phyloP scores from a whole-genome alignment of 2,888 invertebrate species.

The Tenodera sinensis region DNA sequence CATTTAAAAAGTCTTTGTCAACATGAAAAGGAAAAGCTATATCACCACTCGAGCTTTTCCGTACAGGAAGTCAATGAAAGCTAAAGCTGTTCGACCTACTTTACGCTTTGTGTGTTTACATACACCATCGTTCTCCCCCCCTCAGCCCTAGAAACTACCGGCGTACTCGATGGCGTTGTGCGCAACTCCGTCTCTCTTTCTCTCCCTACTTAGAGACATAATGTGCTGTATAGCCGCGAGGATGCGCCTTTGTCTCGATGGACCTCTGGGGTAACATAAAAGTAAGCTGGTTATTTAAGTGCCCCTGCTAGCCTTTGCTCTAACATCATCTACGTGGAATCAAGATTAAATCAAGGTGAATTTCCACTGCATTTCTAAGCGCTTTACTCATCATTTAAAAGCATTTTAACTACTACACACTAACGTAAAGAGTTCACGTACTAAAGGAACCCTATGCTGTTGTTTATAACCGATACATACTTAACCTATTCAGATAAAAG shows the following conservation, averaged over 20 bases:
- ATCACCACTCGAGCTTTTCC: background rate
- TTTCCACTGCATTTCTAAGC: background rate
- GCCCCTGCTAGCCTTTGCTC: background rate
- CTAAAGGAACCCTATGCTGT: no score
- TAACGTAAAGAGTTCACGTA: no score
- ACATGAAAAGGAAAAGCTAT: background rate
- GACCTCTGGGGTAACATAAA: background rate
- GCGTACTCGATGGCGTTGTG: background rate
- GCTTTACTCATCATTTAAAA: no score
- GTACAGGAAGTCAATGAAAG: background rate
- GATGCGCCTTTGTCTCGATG: background rate
- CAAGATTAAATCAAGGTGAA: background rate
- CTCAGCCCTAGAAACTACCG: background rate
- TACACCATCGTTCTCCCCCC: background rate
- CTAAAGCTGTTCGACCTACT: background rate
- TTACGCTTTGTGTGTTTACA: background rate
- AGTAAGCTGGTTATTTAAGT: background rate
- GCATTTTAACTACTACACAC: no score
- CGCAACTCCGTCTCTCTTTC: background rate
- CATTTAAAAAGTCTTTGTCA: background rate
- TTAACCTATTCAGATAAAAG: no score
- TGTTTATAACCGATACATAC: no score
- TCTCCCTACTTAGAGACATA: background rate
- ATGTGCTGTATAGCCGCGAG: background rate
- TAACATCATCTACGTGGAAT: background rate